Base-by-base conservation (phyloP, 35 echinoderm and acorn worm species). In the Chiridota heheva region DNA sequence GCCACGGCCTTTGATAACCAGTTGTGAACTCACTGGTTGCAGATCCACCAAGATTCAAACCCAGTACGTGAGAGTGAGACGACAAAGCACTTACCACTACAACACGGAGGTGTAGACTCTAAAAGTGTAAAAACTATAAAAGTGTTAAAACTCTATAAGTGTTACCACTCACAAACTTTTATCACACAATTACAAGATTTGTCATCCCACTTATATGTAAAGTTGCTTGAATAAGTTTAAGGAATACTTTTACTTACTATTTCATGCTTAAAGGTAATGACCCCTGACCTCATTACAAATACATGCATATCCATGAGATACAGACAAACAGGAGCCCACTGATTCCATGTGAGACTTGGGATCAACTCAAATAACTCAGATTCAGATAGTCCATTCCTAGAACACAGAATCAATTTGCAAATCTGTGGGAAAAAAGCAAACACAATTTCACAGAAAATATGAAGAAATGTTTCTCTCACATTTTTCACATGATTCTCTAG, bases 371-470 rank as follows among this genome's bases (percentile, higher is more conserved):
- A 87, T 12, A 96, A 29, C 29, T 86, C 88, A 45, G 76, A 67
- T 43, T 96, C 93, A 39, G 93, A 63, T 15, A 96, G 77, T 2
- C 93, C 93, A 73, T 96, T 96, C 36, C 88, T 66, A 60, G 93
- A 77, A 4, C 40, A 51, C 42, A 82, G 74, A 15, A 96, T 76
- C 17, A 90, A 48, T 67, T 84, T 71, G 43, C 84, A 90, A 55
- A 81, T 77, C 92, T 96, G 76, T 18, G 40, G 35, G 33, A 58
- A 37, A 3, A 40, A 59, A 66, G 32, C 42, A 35, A 16, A 44
- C 30, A 48, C 58, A 32, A 34, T 7, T 4, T 15, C 12, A 70
- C 43, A 8, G 1, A n/a, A n/a, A n/a, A n/a, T n/a, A n/a, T n/a
- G n/a, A n/a, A n/a, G n/a, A n/a, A n/a, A n/a, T n/a, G n/a, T n/a